Evolutionary conservation across 2,888 invertebrate species (phyloP), one percentile per base, ranked within the genome.

Genomic region (Gisinianus flammeolus): DNA sequence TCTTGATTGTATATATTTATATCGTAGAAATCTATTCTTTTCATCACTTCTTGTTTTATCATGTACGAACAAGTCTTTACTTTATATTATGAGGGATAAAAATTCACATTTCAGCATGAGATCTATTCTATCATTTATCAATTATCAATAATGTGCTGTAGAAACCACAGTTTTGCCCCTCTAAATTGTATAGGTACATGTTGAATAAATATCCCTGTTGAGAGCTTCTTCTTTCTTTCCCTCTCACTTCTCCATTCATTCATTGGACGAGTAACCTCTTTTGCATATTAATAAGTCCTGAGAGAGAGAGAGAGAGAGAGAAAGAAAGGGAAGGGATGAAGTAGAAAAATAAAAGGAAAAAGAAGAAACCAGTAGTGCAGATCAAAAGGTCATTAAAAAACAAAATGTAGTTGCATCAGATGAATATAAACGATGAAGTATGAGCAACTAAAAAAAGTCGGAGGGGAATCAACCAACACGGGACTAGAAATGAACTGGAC

Each of bases 361-460:
- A 44, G 31, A 66, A n/a, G 54, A 68, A 30, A 54, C 44, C 69
- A 69, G 69, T 71, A 56, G 66, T 30, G 52, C 26, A 30, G 31
- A 71, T 71, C 56, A 71, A 71, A 71, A 71, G 56, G 30, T 31
- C 56, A 71, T 71, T 56, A 24, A 52, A 30, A 26, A 16, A 66
- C 28, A 66, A 66, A 30, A 26, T 19, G 6, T 6, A 22, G n/a
- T 56, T 71, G 71, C 71, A 56, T 56, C 24, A 54, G 16, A 54
- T 16, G 16, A 12, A 19, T 54, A 19, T 8, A 19, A n/a, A 19
- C n/a, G 54, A n/a, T n/a, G n/a, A n/a, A n/a, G n/a, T n/a, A n/a
- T n/a, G n/a, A n/a, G n/a, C n/a, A n/a, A 44, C 6, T 6, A 44
- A 44, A 44, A 44, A 44, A 10, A 10, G 6, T 10, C 8, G 16